phyloP scores from a whole-genome alignment of 2,113 vertebrate species.

The Tragulus kanchil region DNA sequence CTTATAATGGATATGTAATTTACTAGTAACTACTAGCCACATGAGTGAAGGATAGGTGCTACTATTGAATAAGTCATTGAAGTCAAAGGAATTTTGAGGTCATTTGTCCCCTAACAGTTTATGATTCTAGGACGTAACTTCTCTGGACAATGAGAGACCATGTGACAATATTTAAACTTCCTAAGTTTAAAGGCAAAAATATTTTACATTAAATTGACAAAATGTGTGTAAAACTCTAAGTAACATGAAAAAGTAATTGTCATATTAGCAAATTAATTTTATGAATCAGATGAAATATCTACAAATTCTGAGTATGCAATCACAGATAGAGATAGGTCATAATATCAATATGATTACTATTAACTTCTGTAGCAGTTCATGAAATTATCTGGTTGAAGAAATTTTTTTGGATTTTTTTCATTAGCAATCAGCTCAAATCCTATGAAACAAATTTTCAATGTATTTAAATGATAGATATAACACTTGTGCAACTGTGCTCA shows the following conservation, averaged over 20 bases:
- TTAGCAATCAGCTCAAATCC: background rate
- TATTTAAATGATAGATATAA: background rate
- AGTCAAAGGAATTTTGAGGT: background rate
- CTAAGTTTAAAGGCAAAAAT: background rate
- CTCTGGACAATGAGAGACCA: background rate
- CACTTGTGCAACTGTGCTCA: background rate
- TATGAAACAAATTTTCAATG: background rate
- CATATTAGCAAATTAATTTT: background rate
- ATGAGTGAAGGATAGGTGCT: background rate
- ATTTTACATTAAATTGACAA: background rate
- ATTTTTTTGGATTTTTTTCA: background rate
- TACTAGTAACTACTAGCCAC: background rate
- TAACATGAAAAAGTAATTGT: background rate
- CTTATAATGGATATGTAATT: background rate
- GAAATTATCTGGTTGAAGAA: background rate
- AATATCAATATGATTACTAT: background rate
- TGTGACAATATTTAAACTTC: conserved; percentile 13
- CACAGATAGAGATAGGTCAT: background rate
- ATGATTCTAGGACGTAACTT: background rate
- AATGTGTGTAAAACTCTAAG: background rate
- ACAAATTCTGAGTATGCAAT: background rate
- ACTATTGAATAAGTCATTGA: background rate
- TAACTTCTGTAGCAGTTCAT: background rate
- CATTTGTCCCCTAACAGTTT: background rate
- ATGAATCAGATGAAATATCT: background rate